Evolutionary conservation across 2,113 vertebrate genomes (phyloP), one percentile per base, ranked within the genome.

Genomic region (Telmatochromis bifrenatus): DNA sequence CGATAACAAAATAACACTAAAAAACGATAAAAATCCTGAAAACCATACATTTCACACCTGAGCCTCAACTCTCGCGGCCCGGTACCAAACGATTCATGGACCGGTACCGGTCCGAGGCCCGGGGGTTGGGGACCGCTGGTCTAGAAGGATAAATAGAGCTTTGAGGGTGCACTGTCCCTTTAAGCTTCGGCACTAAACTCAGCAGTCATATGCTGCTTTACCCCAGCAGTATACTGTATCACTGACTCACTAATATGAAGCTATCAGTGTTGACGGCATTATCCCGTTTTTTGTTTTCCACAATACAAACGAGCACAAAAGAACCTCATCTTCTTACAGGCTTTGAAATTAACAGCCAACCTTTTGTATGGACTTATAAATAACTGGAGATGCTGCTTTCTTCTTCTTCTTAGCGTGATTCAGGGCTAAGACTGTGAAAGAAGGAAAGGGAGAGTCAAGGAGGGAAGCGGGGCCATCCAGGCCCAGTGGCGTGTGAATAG

Each of bases 271-370:
- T 58, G 85, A 88, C 51, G 31, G 82, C 73, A 79, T 94, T 89
- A 90, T 88, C 90, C 92, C 47, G 3, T 21, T 56, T 84, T 91
- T 91, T 92, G 83, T 93, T 93, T 92, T 56, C 88, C 85, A 91
- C 91, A 89, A 91, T 87, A 68, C 88, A 87, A 90, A 87, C 47
- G 26, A 81, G 88, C 84, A 94, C 90, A 93, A 94, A 93, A 83
- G 84, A 86, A 15, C 31, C 85, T 92, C 84, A 92, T 94, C 94
- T 91, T 88, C 94, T 93, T 90, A 89, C 89, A 83, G 91, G 82
- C 94, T 88, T 89, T 70, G 88, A 91, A 94, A 94, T 92, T 31
- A 93, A 85, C 86, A 87, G 77, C 87, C 89, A 58, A 9, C 58
- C 77, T 65, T 90, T 89, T 92, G 88, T 89, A 77, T 12, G 28